A percentile compares a stretch with the other conserved stretches of the same genome.
Evolutionary conservation across 2,888 invertebrate genomes (phyloP).

Genomic region (Ormyrus rosae): DNA sequence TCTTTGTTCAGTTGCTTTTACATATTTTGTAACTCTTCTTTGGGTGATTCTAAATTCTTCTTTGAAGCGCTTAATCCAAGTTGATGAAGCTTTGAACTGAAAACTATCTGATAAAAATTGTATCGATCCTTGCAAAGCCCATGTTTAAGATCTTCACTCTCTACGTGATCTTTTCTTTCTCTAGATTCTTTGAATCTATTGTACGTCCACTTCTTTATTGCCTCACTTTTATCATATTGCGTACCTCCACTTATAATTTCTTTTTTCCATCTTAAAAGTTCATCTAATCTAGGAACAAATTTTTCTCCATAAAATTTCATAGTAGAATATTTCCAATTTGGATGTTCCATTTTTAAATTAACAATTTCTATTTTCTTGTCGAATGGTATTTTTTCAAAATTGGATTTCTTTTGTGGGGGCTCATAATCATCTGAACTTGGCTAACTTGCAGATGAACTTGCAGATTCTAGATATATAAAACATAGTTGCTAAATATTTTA

Average conservation of each 20-base stretch:
- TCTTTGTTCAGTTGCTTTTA: constrained; percentile 1
- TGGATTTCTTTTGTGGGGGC: background rate
- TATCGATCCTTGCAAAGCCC: constrained; percentile 57
- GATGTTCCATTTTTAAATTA: constrained; percentile 6
- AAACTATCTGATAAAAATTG: constrained; percentile 48
- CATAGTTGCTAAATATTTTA: background rate
- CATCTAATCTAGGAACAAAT: background rate
- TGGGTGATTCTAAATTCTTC: background rate
- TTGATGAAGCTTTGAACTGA: background rate
- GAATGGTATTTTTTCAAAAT: background rate
- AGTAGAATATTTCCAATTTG: background rate
- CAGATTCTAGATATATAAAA: background rate
- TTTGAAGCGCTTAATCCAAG: background rate
- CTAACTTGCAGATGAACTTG: background rate
- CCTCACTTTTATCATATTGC: constrained; percentile 52
- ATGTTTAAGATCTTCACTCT: constrained; percentile 57
- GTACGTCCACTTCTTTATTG: constrained; percentile 56
- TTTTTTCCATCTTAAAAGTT: constrained; percentile 48
- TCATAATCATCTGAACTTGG: background rate
- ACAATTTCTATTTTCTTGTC: constrained; percentile 2
- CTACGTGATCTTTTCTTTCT: constrained; percentile 55
- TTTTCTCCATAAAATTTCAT: constrained; percentile 1
- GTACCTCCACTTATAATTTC: constrained; percentile 58
- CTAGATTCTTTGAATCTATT: constrained; percentile 59
- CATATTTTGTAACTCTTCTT: constrained; percentile 1